These are phyloP conservation scores for Alcedo atthis DNA, from an alignment of 2,797 vertebrate genomes.

Conservation along the genomic window DNA sequence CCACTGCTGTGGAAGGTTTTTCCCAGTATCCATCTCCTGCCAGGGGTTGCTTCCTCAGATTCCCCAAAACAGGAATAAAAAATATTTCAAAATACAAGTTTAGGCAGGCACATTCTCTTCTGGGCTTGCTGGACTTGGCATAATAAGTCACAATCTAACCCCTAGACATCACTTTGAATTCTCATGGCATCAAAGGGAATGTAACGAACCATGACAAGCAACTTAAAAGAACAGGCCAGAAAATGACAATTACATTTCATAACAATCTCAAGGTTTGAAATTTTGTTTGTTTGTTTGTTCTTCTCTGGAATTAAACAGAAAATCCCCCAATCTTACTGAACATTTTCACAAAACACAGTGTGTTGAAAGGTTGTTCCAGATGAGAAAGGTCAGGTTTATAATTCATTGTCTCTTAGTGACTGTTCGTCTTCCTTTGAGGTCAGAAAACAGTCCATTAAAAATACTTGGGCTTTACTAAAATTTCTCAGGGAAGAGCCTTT, in stretches of 20 bases:
- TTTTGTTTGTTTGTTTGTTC: conserved; percentile 46
- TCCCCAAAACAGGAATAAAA: conserved; percentile 25
- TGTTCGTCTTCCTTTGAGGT: conserved; percentile 15
- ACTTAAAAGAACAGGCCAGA: conserved; percentile 55
- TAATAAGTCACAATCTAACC: conserved; percentile 56
- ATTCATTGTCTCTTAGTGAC: conserved; percentile 16
- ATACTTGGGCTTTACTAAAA: not conserved
- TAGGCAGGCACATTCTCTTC: conserved; percentile 30
- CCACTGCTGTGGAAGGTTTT: not conserved
- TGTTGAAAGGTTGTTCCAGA: conserved; percentile 29
- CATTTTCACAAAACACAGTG: conserved; percentile 14
- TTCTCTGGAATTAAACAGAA: conserved; percentile 30
- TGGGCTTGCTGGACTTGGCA: conserved; percentile 37
- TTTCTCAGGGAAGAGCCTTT: conserved; percentile 1
- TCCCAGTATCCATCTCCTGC: not conserved
- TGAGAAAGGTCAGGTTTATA: conserved; percentile 40
- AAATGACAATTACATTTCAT: conserved; percentile 54
- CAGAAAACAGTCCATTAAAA: not conserved
- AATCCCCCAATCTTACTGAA: not conserved
- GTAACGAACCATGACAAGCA: conserved; percentile 61
- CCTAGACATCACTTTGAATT: conserved; percentile 62
- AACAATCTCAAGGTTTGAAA: conserved; percentile 49
- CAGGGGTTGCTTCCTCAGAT: not conserved
- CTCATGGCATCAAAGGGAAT: conserved; percentile 48
- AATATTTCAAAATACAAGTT: conserved; percentile 30